Evolutionary conservation across 2,113 vertebrate genomes (phyloP).

Genomic region (Notothenia rossii): DNA sequence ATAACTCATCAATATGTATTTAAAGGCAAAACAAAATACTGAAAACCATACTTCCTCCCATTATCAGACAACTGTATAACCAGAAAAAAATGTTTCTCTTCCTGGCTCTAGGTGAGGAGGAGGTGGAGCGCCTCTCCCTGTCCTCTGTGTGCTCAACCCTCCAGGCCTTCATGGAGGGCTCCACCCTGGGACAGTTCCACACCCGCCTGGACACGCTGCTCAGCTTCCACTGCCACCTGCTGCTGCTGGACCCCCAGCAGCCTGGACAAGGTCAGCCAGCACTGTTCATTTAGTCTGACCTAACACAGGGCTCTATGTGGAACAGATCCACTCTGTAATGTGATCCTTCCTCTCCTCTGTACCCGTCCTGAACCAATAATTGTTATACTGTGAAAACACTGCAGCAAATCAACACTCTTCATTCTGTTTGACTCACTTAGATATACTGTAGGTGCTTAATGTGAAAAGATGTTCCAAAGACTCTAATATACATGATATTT

Average conservation of each 20-base stretch:
- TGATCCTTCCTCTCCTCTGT: background rate
- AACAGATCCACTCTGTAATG: too few species aligned
- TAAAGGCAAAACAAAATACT: too few species aligned
- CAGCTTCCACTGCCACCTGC: constrained; percentile 95
- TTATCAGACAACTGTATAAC: too few species aligned
- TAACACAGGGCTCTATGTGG: background rate
- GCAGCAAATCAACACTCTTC: too few species aligned
- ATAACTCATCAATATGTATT: background rate
- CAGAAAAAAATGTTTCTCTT: background rate
- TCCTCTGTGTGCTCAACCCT: constrained; percentile 87
- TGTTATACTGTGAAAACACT: too few species aligned
- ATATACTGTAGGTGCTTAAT: too few species aligned
- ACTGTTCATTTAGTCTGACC: background rate
- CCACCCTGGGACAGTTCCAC: constrained; percentile 91
- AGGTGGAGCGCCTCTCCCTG: constrained; percentile 74
- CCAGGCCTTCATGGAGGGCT: constrained; percentile 94
- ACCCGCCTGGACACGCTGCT: constrained; percentile 89
- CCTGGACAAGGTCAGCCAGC: constrained; percentile 85
- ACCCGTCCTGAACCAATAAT: too few species aligned
- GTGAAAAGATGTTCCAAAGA: too few species aligned
- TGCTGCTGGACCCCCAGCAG: constrained; percentile 87
- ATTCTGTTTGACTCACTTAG: too few species aligned
- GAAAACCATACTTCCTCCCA: too few species aligned
- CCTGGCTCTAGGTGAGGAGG: constrained; percentile 52
- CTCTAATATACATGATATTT: too few species aligned